Base-by-base conservation (phyloP, 1,140 invertebrate genomes). In the Dufourea novaeangliae region DNA sequence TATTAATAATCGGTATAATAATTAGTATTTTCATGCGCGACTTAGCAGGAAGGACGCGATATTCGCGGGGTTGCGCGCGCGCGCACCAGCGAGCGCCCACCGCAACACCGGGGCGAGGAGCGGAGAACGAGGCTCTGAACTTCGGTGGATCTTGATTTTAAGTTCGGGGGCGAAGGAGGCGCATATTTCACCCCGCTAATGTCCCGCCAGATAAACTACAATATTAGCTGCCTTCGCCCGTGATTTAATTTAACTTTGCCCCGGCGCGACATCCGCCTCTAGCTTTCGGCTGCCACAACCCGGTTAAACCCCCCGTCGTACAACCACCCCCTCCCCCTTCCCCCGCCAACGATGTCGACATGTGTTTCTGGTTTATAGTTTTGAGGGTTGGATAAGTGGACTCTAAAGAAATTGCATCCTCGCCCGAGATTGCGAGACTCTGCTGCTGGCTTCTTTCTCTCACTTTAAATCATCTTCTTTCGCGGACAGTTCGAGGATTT, bases 171-270 rank as follows among this genome's bases (percentile, higher is more conserved):
- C 87, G 88, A 88, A 89, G 88, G 89, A 89, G 90, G 88, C 79
- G 78, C 87, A 92, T 92, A 92, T 92, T 92, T 92, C 90, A 92
- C 86, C 82, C 78, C 88, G 90, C 90, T 92, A 92, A 92, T 92
- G 91, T 92, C 88, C 82, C 88, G 86, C 88, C 88, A 91, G 90
- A 92, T 92, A 92, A 92, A 92, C 91, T 92, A 91, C 88, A 91
- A 91, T 92, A 92, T 92, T 91, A 91, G 90, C 90, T 91, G 85
- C 88, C 88, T 90, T 85, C 88, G 83, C 88, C 87, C 76, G 87
- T 92, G 90, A 92, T 92, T 92, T 92, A 92, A 92, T 92, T 92
- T 92, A 92, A 92, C 91, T 92, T 92, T 91, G 88, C 90, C 84
- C 86, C 87, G 86, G 89, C 87, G 86, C 88, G 87, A 91, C 90